Evolutionary conservation across 1,140 invertebrate species (phyloP).

Genomic region (Drosophila ercepeae): DNA sequence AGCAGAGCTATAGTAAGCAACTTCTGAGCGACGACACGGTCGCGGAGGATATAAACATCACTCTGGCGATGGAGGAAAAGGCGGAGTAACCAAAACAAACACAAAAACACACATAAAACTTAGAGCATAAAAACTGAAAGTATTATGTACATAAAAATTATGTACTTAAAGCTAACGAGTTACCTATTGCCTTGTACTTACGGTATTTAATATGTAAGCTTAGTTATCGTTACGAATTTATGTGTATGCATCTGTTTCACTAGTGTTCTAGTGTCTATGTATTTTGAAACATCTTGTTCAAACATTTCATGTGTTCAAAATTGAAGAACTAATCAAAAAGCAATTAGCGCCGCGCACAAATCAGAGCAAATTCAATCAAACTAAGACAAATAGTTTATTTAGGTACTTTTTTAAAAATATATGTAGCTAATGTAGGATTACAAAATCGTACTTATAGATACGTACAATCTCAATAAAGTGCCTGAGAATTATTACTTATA

Average conservation of each 20-base stretch:
- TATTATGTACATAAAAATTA: constrained; percentile 65
- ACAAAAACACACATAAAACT: neutral
- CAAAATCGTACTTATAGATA: constrained; percentile 37
- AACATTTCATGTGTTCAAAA: constrained; percentile 35
- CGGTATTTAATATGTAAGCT: constrained; percentile 42
- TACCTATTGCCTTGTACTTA: constrained; percentile 59
- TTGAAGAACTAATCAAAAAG: constrained; percentile 22
- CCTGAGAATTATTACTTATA: constrained; percentile 56
- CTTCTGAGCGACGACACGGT: constrained; percentile 42
- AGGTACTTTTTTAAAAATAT: constrained; percentile 42
- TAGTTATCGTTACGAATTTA: constrained; percentile 62
- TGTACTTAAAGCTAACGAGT: constrained; percentile 58
- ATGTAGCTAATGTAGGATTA: constrained; percentile 54
- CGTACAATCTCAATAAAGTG: constrained; percentile 77
- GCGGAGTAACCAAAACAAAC: constrained; percentile 31
- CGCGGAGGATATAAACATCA: constrained; percentile 51
- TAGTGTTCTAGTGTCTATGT: constrained; percentile 15
- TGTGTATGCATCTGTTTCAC: constrained; percentile 46
- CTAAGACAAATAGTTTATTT: constrained; percentile 33
- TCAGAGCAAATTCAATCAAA: constrained; percentile 47
- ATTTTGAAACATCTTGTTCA: constrained; percentile 35
- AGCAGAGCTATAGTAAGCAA: constrained; percentile 65
- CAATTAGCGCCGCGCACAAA: constrained; percentile 58
- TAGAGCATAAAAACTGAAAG: constrained; percentile 63
- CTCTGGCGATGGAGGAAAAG: constrained; percentile 45